These are phyloP conservation scores for Symphodus melops DNA, from an alignment of 2,113 vertebrate species.

Conservation along the genomic window DNA sequence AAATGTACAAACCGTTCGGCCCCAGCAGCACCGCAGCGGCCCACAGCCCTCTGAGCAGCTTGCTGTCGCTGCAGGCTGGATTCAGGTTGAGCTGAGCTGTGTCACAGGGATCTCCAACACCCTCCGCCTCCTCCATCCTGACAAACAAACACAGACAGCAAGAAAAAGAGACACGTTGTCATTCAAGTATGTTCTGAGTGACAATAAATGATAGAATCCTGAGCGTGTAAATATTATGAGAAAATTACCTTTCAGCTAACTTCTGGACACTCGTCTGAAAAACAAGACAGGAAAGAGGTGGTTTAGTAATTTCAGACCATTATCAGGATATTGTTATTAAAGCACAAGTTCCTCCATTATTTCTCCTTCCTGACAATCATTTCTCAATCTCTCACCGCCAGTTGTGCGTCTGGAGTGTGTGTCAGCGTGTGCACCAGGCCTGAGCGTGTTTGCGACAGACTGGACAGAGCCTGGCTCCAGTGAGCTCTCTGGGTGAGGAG, in stretches of 20 bases:
- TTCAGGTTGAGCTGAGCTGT: constrained; percentile 91
- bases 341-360: constrained; percentile 9
- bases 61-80: constrained; percentile 86
- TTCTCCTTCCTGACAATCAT: not conserved
- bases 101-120: constrained; percentile 91
- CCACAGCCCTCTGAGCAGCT: constrained; percentile 90
- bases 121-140: constrained; percentile 91
- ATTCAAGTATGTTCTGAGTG: not conserved
- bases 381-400: constrained; percentile 86
- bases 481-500: constrained; percentile 92
- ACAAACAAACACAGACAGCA: constrained; percentile 20
- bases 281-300: constrained; percentile 36
- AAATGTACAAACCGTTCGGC: constrained; percentile 83
- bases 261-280: constrained; percentile 79
- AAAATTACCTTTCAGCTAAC: constrained; percentile 79
- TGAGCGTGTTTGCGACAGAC: constrained; percentile 85
- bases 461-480: constrained; percentile 88
- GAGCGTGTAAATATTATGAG: constrained; percentile 3
- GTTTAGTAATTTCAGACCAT: constrained; percentile 16
- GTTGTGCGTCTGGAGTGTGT: constrained; percentile 82
- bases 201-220: not conserved
- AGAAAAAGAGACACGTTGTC: constrained; percentile 25
- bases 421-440: constrained; percentile 91
- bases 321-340: not conserved
- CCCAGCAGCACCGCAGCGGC: constrained; percentile 87